phyloP scores from a whole-genome alignment of 2,797 vertebrate species.

The Anguilla pacifica region DNA sequence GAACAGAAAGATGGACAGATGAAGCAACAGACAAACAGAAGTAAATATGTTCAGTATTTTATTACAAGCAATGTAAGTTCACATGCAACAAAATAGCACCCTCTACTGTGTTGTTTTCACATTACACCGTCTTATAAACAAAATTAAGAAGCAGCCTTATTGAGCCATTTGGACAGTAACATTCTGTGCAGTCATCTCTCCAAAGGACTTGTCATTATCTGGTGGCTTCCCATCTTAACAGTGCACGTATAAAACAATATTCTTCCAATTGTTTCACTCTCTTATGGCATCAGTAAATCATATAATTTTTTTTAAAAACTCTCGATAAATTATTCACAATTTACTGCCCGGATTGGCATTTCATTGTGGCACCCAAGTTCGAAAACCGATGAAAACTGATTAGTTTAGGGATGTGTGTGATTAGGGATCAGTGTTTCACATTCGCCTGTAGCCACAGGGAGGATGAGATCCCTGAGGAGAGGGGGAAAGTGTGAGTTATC shows the following conservation, averaged over 20 bases:
- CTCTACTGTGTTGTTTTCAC: conserved; percentile 3
- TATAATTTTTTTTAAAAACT: background rate
- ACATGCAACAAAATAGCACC: background rate
- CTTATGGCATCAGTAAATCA: background rate
- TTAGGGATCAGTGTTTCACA: background rate
- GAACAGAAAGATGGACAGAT: no score
- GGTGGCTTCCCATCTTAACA: background rate
- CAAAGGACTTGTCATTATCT: background rate
- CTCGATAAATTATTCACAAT: background rate
- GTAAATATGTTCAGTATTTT: background rate
- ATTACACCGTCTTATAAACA: background rate
- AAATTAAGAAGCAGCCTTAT: background rate
- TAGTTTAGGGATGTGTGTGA: background rate
- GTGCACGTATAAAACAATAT: background rate
- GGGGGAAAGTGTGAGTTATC: background rate
- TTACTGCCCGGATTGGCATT: no score
- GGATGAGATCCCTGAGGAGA: background rate
- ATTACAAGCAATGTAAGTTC: background rate
- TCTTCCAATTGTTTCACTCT: background rate
- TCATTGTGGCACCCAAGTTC: no score
- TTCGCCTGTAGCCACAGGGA: background rate
- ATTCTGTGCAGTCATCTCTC: background rate
- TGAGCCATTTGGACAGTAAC: background rate
- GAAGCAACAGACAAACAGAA: no score
- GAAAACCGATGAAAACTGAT: background rate